These are phyloP conservation scores for Nematostella vectensis DNA, from an alignment of 92 coral and sea anemone genomes.

Conservation along the genomic window DNA sequence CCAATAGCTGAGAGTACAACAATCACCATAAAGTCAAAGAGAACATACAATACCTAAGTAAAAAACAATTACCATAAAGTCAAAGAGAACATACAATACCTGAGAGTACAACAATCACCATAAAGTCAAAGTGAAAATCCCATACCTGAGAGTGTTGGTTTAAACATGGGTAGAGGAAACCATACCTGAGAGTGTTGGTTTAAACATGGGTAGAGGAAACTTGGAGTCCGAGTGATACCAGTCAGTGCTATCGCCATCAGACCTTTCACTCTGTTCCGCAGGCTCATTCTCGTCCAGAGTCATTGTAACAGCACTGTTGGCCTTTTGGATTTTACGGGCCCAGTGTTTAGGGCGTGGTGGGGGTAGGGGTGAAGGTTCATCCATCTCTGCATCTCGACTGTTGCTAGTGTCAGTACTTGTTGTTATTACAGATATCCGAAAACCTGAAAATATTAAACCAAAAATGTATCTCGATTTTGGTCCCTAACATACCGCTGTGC, in stretches of 20 bases:
- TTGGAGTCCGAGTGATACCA: conserved; percentile 75
- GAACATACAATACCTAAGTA: too few species aligned
- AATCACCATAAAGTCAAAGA: too few species aligned
- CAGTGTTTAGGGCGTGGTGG: conserved; percentile 98
- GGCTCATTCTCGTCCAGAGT: conserved; percentile 16
- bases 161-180: conserved; percentile 67
- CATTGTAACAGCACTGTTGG: conserved; percentile 37
- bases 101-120: too few species aligned
- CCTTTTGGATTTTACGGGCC: conserved; percentile 69
- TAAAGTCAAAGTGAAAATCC: too few species aligned
- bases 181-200: conserved; percentile 67
- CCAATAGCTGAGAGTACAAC: too few species aligned
- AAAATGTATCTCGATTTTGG: too few species aligned
- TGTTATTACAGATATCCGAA: conserved; percentile 50
- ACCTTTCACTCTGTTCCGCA: conserved; percentile 16
- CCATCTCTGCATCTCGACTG: conserved; percentile 60
- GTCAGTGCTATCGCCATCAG: conserved; percentile 32
- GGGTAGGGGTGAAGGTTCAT: conserved; percentile 66
- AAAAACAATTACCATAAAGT: too few species aligned
- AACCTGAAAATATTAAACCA: conserved; percentile 38
- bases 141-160: conserved; percentile 67
- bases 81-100: too few species aligned
- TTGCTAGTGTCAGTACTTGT: conserved; percentile 80
- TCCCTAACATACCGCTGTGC: too few species aligned
- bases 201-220: conserved; percentile 67